phyloP scores from a whole-genome alignment of 2,113 vertebrate species.

The Monarcha castaneiventris region DNA sequence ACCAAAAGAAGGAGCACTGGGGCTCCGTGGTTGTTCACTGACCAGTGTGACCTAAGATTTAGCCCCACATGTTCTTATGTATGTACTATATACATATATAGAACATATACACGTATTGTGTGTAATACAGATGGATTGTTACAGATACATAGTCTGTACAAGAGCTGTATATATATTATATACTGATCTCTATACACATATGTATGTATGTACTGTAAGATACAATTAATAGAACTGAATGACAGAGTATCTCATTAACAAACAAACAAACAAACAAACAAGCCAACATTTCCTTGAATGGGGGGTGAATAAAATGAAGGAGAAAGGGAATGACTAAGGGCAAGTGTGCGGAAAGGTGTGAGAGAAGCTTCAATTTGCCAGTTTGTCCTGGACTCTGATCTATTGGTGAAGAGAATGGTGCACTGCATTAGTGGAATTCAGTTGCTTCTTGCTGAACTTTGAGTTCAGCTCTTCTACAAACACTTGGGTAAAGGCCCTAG shows the following conservation, averaged over 20 bases:
- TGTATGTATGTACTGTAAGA: neutral
- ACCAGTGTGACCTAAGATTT: neutral
- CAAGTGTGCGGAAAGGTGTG: neutral
- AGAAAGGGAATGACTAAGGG: neutral
- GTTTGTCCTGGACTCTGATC: neutral
- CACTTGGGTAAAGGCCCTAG: neutral
- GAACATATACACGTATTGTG: neutral
- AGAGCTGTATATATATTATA: neutral
- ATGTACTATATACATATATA: too few species aligned
- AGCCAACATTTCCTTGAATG: neutral
- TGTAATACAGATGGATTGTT: neutral
- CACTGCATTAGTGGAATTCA: neutral
- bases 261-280: neutral
- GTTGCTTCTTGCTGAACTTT: neutral
- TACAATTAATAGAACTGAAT: neutral
- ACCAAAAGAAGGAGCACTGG: neutral
- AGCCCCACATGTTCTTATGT: neutral
- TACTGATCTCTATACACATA: neutral
- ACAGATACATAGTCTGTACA: neutral
- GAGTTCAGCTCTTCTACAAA: neutral
- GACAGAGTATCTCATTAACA: neutral
- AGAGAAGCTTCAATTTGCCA: neutral
- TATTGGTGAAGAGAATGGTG: neutral
- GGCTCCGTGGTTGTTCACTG: fast-evolving
- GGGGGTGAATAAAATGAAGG: neutral